phyloP scores from a whole-genome alignment of 2,797 vertebrate species.

The Alauda arvensis region DNA sequence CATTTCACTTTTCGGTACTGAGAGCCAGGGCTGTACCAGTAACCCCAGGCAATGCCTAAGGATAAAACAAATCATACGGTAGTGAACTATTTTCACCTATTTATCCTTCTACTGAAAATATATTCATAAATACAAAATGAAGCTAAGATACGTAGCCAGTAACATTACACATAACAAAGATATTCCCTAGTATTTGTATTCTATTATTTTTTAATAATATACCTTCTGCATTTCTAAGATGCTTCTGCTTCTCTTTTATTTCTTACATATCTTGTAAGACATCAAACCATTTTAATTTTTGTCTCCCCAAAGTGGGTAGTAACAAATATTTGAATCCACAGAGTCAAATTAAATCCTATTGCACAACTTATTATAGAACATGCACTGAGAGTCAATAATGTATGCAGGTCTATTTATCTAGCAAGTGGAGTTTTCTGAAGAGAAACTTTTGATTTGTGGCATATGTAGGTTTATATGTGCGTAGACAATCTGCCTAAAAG shows the following conservation, averaged over 20 bases:
- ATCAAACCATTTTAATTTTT: slow-evolving; percentile 44
- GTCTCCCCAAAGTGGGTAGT: slow-evolving; percentile 18
- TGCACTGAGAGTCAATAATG: neutral
- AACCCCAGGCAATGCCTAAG: slow-evolving; percentile 78
- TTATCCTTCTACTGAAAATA: slow-evolving; percentile 73
- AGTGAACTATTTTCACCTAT: slow-evolving; percentile 75
- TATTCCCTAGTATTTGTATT: slow-evolving; percentile 21
- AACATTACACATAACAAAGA: slow-evolving; percentile 60
- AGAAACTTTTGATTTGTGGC: slow-evolving; percentile 58
- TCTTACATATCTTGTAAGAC: neutral
- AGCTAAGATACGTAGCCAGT: slow-evolving; percentile 52
- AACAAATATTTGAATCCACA: neutral
- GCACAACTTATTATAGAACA: neutral
- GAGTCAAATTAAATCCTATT: slow-evolving; percentile 13
- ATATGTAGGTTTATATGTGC: neutral
- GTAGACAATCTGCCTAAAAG: slow-evolving; percentile 17
- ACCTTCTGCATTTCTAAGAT: slow-evolving; percentile 15
- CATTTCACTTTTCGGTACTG: slow-evolving; percentile 73
- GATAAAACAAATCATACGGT: slow-evolving; percentile 76
- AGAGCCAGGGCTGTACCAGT: slow-evolving; percentile 69
- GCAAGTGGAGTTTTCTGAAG: slow-evolving; percentile 20
- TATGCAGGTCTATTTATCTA: neutral
- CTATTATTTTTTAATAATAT: slow-evolving; percentile 47
- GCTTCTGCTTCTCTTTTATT: neutral
- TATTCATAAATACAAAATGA: slow-evolving; percentile 73